Evolutionary conservation across 2,113 vertebrate genomes (phyloP), one percentile per base, ranked within the genome.

Genomic region (Gobio gobio): DNA sequence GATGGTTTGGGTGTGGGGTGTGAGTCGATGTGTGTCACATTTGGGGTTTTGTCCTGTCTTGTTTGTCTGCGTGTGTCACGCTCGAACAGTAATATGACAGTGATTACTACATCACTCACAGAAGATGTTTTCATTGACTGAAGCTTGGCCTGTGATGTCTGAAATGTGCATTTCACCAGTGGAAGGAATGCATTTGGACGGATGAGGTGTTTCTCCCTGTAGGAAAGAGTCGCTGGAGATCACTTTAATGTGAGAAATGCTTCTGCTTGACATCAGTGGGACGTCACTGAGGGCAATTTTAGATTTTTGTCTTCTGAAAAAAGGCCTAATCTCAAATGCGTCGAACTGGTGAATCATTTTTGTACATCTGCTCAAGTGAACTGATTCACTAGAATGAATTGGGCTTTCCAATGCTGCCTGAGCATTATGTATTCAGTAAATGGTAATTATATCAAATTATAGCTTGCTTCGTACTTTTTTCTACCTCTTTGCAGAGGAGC

Each of bases 401-500:
- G 18, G 18, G 54, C 6, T 56, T 56, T 72, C 36, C 20, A 9
- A 24, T 5, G 43, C 72, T 16, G 47, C 49, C 22, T 76, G 49
- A 33, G 49, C 3, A 7, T 16, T 47, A 24, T 13, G 2, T n/a
- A 3, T 74, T 22, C 22, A 13, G 72, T 47, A 47, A 73, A 73
- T 74, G 43, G 72, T 49, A 74, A 74, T 74, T 74, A 64, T 47
- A 20, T 47, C 6, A 51, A 49, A 49, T 63, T 58, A 73, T 40
- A 66, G 40, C 40, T 16, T 58, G 51, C 10, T 76, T 47, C n/a
- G 16, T 88, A 58, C 72, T 33, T 85, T 83, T 82, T 47, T 79
- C 24, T 85, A 76, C 43, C 43, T 74, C 72, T 49, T 8, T 68
- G 54, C 64, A 78, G 82, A 78, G 79, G 88, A 88, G 63, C 70